Conservation (phyloP, 2,797 vertebrate genomes). For the Anabacerthia variegaticeps region DNA sequence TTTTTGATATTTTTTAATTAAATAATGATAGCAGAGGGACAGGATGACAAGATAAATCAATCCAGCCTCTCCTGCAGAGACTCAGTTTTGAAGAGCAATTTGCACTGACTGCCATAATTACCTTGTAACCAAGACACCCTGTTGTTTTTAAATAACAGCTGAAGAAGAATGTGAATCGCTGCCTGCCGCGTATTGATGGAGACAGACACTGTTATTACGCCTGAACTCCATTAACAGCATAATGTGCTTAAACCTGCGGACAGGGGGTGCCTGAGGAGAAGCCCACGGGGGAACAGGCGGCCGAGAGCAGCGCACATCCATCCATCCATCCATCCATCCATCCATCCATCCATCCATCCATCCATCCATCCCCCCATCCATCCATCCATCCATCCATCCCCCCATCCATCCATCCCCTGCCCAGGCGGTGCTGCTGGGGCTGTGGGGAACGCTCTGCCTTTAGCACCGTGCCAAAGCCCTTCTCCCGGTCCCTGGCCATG, state of each 20-base stretch:
- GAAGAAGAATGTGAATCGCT: neutral
- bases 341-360: too few relatives aligned
- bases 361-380: too few relatives aligned
- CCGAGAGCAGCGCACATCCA: neutral
- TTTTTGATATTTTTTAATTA: neutral
- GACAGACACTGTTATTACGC: neutral
- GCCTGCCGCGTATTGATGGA: neutral
- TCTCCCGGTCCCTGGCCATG: neutral
- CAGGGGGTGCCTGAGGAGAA: rapidly evolving
- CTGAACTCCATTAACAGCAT: rapidly evolving
- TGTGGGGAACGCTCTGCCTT: neutral
- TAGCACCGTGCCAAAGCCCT: rapidly evolving
- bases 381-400: too few relatives aligned
- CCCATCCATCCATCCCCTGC: too few relatives aligned
- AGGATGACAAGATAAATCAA: neutral
- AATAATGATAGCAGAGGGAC: neutral
- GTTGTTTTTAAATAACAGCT: neutral
- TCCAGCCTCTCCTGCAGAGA: neutral
- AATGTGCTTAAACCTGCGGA: rapidly evolving
- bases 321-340: too few relatives aligned
- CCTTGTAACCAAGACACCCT: constrained; percentile 6
- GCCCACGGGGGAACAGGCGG: rapidly evolving
- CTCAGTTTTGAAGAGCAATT: neutral
- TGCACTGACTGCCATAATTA: neutral
- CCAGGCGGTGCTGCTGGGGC: neutral